Percentiles rank a stretch among this genome's conserved stretches.
phyloP scores from a whole-genome alignment of 2,797 vertebrate species.

The Salmo trutta region DNA sequence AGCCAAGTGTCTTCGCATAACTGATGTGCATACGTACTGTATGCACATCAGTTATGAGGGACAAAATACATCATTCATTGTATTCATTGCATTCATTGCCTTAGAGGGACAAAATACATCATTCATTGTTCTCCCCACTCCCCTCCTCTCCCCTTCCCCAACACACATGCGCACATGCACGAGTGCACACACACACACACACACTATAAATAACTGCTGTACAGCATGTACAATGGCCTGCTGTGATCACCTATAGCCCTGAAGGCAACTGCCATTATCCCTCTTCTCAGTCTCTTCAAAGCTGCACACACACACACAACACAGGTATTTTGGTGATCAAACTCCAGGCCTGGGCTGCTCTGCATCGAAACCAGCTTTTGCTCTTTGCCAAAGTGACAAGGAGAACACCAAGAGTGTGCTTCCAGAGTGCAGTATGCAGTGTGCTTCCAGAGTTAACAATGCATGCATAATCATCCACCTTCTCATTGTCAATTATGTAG shows the following conservation, averaged over 20 bases:
- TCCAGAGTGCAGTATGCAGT: constrained; percentile 17
- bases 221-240: not conserved
- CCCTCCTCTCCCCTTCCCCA: not conserved
- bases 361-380: not conserved
- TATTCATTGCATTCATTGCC: too few species aligned
- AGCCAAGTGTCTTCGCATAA: not conserved
- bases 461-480: constrained; percentile 25
- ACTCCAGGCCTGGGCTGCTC: not conserved
- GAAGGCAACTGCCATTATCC: not conserved
- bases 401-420: constrained; percentile 8
- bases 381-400: constrained; percentile 28
- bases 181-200: not conserved
- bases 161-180: too few species aligned
- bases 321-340: not conserved
- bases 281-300: not conserved
- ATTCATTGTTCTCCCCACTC: not conserved
- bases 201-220: constrained; percentile 13
- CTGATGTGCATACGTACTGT: not conserved
- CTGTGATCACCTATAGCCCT: not conserved
- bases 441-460: constrained; percentile 29
- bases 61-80: too few species aligned
- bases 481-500: constrained; percentile 26
- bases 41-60: too few species aligned
- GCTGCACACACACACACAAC: not conserved
- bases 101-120: not conserved